Conservation (phyloP, 2,888 invertebrate genomes). For the Tricholauxania praeusta region DNA sequence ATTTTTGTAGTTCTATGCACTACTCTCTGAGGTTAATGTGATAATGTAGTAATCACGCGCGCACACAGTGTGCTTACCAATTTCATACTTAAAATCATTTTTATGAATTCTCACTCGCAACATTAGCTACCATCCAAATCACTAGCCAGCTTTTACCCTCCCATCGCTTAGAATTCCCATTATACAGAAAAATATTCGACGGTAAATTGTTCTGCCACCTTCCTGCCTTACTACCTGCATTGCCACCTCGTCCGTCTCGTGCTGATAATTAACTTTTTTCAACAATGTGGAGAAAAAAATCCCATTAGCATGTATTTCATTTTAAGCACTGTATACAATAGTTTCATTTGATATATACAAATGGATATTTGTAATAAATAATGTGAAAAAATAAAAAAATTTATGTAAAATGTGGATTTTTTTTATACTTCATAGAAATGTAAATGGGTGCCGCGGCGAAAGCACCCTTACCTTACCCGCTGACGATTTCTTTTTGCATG, state of each 20-base stretch:
- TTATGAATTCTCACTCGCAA: not conserved
- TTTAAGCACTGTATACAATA: constrained; percentile 13
- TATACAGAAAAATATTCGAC: not conserved
- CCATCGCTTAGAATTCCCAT: not conserved
- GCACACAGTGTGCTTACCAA: constrained; percentile 36
- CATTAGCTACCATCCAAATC: constrained; percentile 4
- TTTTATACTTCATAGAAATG: not conserved
- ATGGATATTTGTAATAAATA: constrained; percentile 36
- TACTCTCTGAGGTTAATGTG: constrained; percentile 44
- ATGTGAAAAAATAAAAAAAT: constrained; percentile 25
- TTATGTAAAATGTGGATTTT: not conserved
- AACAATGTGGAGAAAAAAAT: not conserved
- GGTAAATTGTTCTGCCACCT: not conserved
- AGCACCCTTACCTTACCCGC: not conserved
- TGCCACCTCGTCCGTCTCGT: not conserved
- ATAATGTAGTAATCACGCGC: constrained; percentile 49
- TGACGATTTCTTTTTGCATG: constrained; percentile 25
- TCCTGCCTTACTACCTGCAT: not conserved
- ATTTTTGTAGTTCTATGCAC: constrained; percentile 18
- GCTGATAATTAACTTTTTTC: constrained; percentile 18
- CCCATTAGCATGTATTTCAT: constrained; percentile 19
- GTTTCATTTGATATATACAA: constrained; percentile 30
- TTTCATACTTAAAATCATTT: constrained; percentile 10
- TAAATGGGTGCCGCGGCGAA: not conserved
- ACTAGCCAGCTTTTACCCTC: not conserved